Base-by-base conservation (phyloP, 2,113 vertebrate genomes). In the Syrmaticus mikado region DNA sequence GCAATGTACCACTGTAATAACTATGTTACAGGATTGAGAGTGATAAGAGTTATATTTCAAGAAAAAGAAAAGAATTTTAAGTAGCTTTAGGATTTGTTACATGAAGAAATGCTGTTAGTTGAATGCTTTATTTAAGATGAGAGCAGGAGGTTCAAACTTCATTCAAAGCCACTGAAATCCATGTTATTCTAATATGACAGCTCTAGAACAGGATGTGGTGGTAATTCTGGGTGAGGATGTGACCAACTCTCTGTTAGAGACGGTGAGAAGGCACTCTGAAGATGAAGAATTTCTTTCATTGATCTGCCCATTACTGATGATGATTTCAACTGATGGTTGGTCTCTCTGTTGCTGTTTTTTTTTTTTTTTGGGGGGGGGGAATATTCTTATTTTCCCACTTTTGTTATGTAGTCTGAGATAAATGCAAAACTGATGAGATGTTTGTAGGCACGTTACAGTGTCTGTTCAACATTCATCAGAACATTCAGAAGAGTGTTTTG, bases 241-340 rank as follows among this genome's bases (percentile, higher is more conserved):
- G n/a, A 27, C 82, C 57, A 28, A n/a, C 3, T 72, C 53, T 67
- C 89, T 98, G 61, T 68, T 98, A 38, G 58, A 78, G 4, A 43
- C 30, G 48, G 13, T 93, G 88, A 89, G 50, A 27, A 73, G 13
- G 21, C 86, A 97, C 62, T 78, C 87, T 1, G 43, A 76, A 14
- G 82, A 94, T 2, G 55, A 94, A 43, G 94, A 87, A 38, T 86
- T 98, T 11, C 28, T 96, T 8, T 43, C 41, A 8, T 8, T 43
- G 34, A 45, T 79, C 66, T 97, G 97, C 89, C 94, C 91, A 0
- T 28, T 98, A 28, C 27, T 98, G 81, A 87, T 97, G 95, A 93
- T 98, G 64, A 45, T 97, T 74, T 94, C 96, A 32, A 85, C 92
- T 64, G 96, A 91, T 36, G 97, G 98, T 98, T 84, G 13, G 97